A percentile compares a stretch with the other conserved stretches of the same genome.
phyloP scores from a whole-genome alignment of 2,888 invertebrate species.

The Tyria jacobaeae region DNA sequence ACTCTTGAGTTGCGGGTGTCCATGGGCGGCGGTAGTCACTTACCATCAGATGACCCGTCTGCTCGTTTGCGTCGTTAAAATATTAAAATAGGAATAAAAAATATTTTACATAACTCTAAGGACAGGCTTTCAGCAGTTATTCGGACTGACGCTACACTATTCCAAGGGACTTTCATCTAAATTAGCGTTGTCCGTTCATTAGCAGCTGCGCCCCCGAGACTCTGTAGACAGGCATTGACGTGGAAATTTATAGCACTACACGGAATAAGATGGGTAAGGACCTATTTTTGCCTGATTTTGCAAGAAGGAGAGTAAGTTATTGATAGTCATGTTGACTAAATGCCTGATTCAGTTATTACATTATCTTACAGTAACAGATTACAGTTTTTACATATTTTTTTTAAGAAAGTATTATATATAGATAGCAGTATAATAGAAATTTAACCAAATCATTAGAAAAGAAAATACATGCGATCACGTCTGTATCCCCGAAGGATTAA shows the following conservation, averaged over 20 bases:
- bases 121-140: background rate
- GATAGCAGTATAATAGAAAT: no score
- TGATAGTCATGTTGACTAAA: background rate
- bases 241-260: conserved; percentile 31
- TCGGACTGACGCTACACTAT: background rate
- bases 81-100: background rate
- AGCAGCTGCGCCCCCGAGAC: background rate
- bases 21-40: no score
- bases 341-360: background rate
- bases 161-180: background rate
- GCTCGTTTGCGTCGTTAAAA: no score
- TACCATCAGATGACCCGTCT: no score
- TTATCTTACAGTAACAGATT: background rate
- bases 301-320: no score
- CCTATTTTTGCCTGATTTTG: no score
- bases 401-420: no score
- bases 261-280: conserved; percentile 26
- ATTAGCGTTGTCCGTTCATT: background rate
- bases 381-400: no score
- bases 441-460: no score
- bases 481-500: no score
- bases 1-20: no score
- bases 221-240: conserved; percentile 23
- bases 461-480: no score
- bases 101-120: background rate